Conservation (phyloP, 2,888 invertebrate genomes). For the Fissipunctia ypsillon region DNA sequence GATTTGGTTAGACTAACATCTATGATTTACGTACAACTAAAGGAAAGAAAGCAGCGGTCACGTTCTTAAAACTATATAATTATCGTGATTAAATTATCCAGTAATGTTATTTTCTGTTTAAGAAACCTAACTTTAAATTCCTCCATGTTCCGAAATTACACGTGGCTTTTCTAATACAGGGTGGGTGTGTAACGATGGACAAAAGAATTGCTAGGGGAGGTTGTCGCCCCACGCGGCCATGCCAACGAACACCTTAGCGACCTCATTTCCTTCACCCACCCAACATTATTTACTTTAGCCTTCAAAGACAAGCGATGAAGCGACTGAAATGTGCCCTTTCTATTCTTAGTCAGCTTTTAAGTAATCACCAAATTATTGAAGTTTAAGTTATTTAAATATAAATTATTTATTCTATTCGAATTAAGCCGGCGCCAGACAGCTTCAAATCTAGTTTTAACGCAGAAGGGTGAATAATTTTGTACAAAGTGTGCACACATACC, state of each 20-base stretch:
- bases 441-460: neutral
- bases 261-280: constrained; percentile 32
- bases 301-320: constrained; percentile 9
- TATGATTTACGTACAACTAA: neutral
- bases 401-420: neutral
- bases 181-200: constrained; percentile 16
- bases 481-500: neutral
- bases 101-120: neutral
- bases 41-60: neutral
- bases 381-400: neutral
- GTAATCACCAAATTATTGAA: constrained; percentile 1
- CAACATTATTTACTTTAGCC: constrained; percentile 18
- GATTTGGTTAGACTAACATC: neutral
- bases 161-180: constrained; percentile 1
- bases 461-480: neutral
- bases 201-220: constrained; percentile 45
- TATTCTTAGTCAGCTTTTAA: neutral
- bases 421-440: neutral
- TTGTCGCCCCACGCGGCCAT: constrained; percentile 34
- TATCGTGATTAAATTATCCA: neutral
- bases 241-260: constrained; percentile 21
- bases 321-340: constrained; percentile 1
- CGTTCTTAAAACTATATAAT: neutral
- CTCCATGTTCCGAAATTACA: neutral
- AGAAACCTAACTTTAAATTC: neutral